Conservation (phyloP, 2,113 vertebrate genomes). For the Oryzias woworae region DNA sequence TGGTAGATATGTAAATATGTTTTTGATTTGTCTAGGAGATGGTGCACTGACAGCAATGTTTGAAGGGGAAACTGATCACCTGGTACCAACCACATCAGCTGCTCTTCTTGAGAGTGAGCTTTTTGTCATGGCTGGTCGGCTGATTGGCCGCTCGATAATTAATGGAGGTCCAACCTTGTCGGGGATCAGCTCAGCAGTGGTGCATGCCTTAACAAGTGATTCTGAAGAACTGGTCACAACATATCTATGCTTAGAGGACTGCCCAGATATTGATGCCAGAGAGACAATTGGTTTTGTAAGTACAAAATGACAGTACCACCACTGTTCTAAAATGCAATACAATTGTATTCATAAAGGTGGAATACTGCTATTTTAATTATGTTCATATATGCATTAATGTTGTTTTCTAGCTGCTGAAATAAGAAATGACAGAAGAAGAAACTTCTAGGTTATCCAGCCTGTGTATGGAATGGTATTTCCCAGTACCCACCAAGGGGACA, state of each 20-base stretch:
- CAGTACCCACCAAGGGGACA: too few species aligned
- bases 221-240: not conserved
- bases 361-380: too few species aligned
- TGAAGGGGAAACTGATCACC: not conserved
- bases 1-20: not conserved
- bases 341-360: not conserved
- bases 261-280: not conserved
- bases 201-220: not conserved
- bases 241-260: conserved; percentile 1
- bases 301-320: not conserved
- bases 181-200: conserved; percentile 1
- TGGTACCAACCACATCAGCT: conserved; percentile 1
- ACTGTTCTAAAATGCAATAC: not conserved
- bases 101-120: conserved; percentile 6
- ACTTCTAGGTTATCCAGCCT: too few species aligned
- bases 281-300: conserved; percentile 8
- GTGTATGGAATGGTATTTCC: too few species aligned
- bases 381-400: not conserved
- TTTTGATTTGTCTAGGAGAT: not conserved
- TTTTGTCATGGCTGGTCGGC: conserved; percentile 6
- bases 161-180: not conserved
- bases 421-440: too few species aligned
- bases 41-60: not conserved
- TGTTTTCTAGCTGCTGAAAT: conserved; percentile 3
- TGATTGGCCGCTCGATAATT: conserved; percentile 2